Evolutionary conservation across 2,797 vertebrate genomes (phyloP), one percentile per base, ranked within the genome.

Genomic region (Petrocephalus sullivani): DNA sequence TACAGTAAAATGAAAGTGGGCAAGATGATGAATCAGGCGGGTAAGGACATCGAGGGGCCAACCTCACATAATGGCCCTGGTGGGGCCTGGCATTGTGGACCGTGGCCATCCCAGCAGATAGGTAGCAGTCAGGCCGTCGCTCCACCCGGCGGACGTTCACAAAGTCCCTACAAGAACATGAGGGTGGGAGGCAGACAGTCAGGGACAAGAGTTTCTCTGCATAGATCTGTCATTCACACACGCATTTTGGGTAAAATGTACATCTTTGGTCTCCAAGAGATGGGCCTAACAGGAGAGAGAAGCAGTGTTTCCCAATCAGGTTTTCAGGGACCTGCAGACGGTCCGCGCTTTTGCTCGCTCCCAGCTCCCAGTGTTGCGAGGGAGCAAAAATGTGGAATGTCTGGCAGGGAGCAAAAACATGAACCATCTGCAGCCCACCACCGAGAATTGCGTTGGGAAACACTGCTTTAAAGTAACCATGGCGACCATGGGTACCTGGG

Each of bases 131-230:
- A 71, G 95, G 95, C 61, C 96, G 97, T 21, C 97, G 95, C 90
- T 99, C 98, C 3, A 99, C 97, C 61, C 98, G 96, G 0, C 98
- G 96, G 86, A 99, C 97, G 0, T 98, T 99, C 88, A 99, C 97
- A 1, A 99, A 99, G 91, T 99, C 98, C 96, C 98, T 99, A 4
- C 87, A 64, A 81, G 61, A 87, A 19, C 49, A 16, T 21, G 9
- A 82, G 16, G 23, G 64, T 5, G 46, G 21, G 51, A 10, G 49
- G 23, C 10, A 23, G 67, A 28, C 10, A 67, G 28, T 67, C 58
- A 60, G 14, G 49, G 49, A 51, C 58, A 60, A 75, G 33, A 41
- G n/a, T 23, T 61, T 61, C 60, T 7, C 60, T 7, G 60, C 14
- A 16, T 41, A 10, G 16, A 81, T 33, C 75, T 81, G 14, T 41